Conservation (phyloP, 2,888 invertebrate species). For the Carterocephalus palaemon region DNA sequence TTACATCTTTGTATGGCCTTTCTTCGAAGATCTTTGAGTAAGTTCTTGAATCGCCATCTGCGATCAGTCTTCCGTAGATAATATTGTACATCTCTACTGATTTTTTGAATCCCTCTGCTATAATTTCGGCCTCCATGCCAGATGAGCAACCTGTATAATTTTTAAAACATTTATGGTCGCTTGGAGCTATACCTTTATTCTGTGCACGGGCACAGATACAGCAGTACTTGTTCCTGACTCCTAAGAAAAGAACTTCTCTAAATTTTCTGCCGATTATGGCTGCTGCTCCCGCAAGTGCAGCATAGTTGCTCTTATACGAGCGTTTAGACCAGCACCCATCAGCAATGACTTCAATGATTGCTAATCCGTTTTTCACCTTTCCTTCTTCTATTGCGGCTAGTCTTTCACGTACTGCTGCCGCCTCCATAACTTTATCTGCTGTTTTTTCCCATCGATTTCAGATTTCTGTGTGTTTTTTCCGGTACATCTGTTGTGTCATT, state of each 20-base stretch:
- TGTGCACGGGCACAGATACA: constrained; percentile 29
- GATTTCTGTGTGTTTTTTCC: not conserved
- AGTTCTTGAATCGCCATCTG: constrained; percentile 32
- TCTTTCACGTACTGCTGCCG: constrained; percentile 28
- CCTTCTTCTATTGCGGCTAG: constrained; percentile 23
- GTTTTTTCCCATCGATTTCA: constrained; percentile 12
- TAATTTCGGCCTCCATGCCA: constrained; percentile 31
- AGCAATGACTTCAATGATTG: constrained; percentile 28
- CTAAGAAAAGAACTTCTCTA: constrained; percentile 27
- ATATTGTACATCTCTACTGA: constrained; percentile 30
- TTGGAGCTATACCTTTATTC: constrained; percentile 5
- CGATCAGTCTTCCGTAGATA: constrained; percentile 30
- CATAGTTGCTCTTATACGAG: constrained; percentile 30
- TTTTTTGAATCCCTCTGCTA: constrained; percentile 31
- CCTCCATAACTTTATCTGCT: constrained; percentile 9
- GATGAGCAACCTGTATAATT: constrained; percentile 31
- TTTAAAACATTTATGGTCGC: constrained; percentile 30
- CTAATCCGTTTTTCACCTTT: constrained; percentile 22
- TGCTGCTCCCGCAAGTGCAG: constrained; percentile 32
- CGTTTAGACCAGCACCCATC: constrained; percentile 33
- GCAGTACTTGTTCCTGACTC: constrained; percentile 32
- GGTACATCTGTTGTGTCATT: too few species aligned
- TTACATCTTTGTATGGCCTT: constrained; percentile 25
- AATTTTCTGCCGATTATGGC: constrained; percentile 29
- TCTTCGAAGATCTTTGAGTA: constrained; percentile 29